Conservation (phyloP, 2,888 invertebrate genomes). For the Metellina segmentata region DNA sequence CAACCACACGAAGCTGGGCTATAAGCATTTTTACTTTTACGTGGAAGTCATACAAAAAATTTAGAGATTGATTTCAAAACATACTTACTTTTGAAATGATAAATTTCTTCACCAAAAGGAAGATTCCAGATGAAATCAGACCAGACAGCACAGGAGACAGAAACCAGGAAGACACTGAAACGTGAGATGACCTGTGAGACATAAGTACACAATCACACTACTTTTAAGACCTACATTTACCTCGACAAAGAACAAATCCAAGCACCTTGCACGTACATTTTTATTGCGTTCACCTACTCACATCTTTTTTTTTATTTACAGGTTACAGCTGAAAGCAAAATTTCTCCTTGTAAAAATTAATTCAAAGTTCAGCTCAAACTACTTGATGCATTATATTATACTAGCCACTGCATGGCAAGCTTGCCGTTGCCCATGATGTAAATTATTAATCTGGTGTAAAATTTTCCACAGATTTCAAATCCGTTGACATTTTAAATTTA, state of each 20-base stretch:
- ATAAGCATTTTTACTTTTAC: background rate
- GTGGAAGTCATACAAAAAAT: background rate
- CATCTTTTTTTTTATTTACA: no score
- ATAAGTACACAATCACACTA: conserved; percentile 56
- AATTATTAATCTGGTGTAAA: no score
- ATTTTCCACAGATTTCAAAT: no score
- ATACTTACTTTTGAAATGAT: conserved; percentile 85
- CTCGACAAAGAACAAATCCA: background rate
- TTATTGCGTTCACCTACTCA: no score
- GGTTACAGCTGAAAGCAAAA: no score
- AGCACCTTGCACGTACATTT: no score
- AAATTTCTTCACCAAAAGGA: conserved; percentile 88
- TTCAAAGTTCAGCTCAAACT: no score
- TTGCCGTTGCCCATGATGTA: no score
- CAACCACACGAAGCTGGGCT: background rate
- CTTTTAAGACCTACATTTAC: background rate
- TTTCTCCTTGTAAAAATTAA: no score
- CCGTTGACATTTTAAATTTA: no score
- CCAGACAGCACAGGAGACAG: conserved; percentile 97
- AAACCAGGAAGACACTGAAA: conserved; percentile 94
- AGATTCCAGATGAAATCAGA: conserved; percentile 90
- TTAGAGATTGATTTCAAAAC: background rate
- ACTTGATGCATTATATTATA: no score
- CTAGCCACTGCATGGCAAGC: no score
- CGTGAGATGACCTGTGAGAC: conserved; percentile 59